Evolutionary conservation across 2,888 invertebrate species (phyloP), one percentile per base, ranked within the genome.

Genomic region (Lepidonotus clava): DNA sequence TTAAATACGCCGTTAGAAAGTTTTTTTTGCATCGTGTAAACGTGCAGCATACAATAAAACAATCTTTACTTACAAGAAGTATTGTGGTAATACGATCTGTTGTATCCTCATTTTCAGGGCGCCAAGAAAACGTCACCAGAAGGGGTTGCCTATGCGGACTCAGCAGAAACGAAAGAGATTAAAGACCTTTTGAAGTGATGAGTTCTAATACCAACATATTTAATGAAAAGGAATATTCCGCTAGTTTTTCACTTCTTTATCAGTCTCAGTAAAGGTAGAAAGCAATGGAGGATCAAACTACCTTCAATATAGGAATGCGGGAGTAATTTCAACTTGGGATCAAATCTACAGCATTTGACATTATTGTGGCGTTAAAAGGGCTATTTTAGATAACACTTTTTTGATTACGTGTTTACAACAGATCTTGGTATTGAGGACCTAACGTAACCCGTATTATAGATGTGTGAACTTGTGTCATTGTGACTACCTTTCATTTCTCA

Each of bases 131-230:
- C 14, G 5, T 41, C 80, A 1, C 46, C 46, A 0, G 80, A 80
- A 24, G 80, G 80, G 14, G n/a, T 46, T n/a, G 24, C 46, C 6
- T 80, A 80, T 18, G 80, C 80, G 11, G 80, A 80, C 46, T 80
- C 21, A 41, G 80, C 80, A 24, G 51, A 80, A 46, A 80, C 80
- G 4, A 80, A 51, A 14, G 80, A 80, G 46, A 80, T 80, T 51
- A 46, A n/a, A 28, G 46, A 41, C 28, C 21, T 80, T 41, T 51
- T 80, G 51, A 18, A 80, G 80, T 80, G 80, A 80, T 46, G 80
- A 41, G 32, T 5, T 46, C 11, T 5, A 1, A 0, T 1, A 5
- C 28, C 1, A 1, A 34, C 34, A 38, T 71, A 71, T 71, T 71
- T 71, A 71, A 38, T 18, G 71, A 71, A 1, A 32, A 28, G 46